phyloP scores from a whole-genome alignment of 2,888 invertebrate species.

The Dione vanillae region DNA sequence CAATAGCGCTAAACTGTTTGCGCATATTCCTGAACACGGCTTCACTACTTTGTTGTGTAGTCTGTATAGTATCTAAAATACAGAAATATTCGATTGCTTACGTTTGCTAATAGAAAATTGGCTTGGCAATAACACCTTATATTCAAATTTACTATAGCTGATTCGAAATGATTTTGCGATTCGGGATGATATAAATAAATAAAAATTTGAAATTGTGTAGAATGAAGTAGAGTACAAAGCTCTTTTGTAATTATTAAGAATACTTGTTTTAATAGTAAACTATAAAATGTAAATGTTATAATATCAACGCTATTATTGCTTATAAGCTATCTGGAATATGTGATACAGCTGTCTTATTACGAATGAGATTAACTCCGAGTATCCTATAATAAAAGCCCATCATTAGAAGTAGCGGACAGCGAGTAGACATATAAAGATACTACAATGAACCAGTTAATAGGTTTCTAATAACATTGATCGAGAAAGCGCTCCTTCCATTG shows the following conservation, averaged over 20 bases:
- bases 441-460: constrained; percentile 61
- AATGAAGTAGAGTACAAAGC: neutral
- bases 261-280: neutral
- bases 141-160: neutral
- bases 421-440: constrained; percentile 20
- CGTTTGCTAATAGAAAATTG: constrained; percentile 6
- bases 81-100: neutral
- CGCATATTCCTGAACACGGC: constrained; percentile 52
- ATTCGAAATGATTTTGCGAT: neutral
- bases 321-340: constrained; percentile 13
- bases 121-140: neutral
- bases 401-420: constrained; percentile 5
- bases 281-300: neutral
- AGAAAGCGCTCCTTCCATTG: constrained; percentile 51
- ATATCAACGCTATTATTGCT: constrained; percentile 3
- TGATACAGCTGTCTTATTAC: constrained; percentile 17
- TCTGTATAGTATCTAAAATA: constrained; percentile 46
- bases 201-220: neutral
- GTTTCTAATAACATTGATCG: constrained; percentile 65
- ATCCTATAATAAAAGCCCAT: constrained; percentile 27
- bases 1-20: constrained; percentile 71
- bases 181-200: neutral
- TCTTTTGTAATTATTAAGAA: constrained; percentile 1
- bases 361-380: constrained; percentile 6
- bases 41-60: constrained; percentile 49